These are phyloP conservation scores for Epirrita christyi DNA, from an alignment of 2,888 invertebrate species.

Conservation along the genomic window DNA sequence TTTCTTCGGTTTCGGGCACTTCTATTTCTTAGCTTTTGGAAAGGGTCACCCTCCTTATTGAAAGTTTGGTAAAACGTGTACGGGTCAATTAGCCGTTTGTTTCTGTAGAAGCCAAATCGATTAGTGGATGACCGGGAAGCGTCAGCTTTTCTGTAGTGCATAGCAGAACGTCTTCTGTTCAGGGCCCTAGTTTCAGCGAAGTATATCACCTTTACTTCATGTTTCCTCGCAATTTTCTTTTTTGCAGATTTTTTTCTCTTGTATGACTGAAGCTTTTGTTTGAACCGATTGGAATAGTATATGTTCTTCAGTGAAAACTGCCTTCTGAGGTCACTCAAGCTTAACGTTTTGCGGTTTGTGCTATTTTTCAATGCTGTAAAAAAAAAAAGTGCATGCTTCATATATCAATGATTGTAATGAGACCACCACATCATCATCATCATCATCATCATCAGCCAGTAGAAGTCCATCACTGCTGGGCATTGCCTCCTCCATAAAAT, in stretches of 20 bases:
- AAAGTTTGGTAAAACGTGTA: conserved; percentile 27
- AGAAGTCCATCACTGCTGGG: too few species aligned
- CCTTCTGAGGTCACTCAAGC: conserved; percentile 17
- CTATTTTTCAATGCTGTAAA: conserved; percentile 10
- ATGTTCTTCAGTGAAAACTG: conserved; percentile 6
- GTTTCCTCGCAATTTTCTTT: conserved; percentile 2
- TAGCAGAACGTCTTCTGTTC: conserved; percentile 3
- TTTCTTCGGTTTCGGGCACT: conserved; percentile 8
- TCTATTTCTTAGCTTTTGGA: conserved; percentile 28
- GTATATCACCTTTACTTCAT: conserved; percentile 14
- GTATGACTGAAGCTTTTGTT: neutral
- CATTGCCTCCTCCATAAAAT: too few species aligned
- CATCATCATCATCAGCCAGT: too few species aligned
- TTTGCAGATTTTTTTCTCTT: conserved; percentile 2
- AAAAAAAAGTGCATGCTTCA: neutral
- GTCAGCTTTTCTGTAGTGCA: conserved; percentile 1
- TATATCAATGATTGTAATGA: neutral
- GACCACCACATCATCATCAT: too few species aligned
- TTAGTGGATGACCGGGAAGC: conserved; percentile 28
- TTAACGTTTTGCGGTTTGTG: conserved; percentile 12
- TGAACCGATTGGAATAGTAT: conserved; percentile 4
- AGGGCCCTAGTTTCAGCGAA: neutral
- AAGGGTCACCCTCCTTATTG: conserved; percentile 23
- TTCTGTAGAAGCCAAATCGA: conserved; percentile 41
- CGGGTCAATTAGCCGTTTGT: conserved; percentile 22